Evolutionary conservation across 2,888 invertebrate species (phyloP).

Genomic region (Uropetala carovei): DNA sequence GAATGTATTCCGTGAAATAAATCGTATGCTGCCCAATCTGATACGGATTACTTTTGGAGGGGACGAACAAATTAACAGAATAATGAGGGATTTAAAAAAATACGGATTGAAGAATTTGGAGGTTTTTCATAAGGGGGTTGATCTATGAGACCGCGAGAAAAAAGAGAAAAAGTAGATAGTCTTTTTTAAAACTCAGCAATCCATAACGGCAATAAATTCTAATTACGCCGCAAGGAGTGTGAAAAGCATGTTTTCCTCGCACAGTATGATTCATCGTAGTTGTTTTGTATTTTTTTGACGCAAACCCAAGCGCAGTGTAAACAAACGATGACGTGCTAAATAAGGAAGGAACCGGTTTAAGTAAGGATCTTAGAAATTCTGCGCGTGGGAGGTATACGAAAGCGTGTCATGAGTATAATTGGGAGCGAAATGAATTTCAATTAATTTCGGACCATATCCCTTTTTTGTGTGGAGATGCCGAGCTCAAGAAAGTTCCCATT

Average conservation of each 20-base stretch:
- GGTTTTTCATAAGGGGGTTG: neutral
- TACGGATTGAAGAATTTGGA: neutral
- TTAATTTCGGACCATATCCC: conserved; percentile 33
- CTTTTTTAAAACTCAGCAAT: neutral
- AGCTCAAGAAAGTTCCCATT: neutral
- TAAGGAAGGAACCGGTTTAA: neutral
- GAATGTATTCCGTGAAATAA: too few species aligned
- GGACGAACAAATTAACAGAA: too few species aligned
- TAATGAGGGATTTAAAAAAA: too few species aligned
- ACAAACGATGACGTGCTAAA: neutral
- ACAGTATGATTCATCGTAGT: conserved; percentile 10
- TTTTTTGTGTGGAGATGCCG: neutral
- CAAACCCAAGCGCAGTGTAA: neutral
- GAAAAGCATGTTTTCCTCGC: neutral
- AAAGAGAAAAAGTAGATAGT: neutral
- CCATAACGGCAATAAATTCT: conserved; percentile 33
- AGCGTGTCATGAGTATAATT: conserved; percentile 31
- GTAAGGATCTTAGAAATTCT: neutral
- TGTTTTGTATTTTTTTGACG: neutral
- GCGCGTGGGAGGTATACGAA: neutral
- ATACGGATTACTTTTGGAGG: too few species aligned
- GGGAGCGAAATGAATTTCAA: conserved; percentile 54
- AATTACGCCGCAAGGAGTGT: conserved; percentile 28
- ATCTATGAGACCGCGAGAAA: neutral
- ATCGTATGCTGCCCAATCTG: too few species aligned